A percentile compares a stretch with the other conserved stretches of the same genome.
phyloP scores from a whole-genome alignment of 2,113 vertebrate genomes.

The Epinephelus fuscoguttatus region DNA sequence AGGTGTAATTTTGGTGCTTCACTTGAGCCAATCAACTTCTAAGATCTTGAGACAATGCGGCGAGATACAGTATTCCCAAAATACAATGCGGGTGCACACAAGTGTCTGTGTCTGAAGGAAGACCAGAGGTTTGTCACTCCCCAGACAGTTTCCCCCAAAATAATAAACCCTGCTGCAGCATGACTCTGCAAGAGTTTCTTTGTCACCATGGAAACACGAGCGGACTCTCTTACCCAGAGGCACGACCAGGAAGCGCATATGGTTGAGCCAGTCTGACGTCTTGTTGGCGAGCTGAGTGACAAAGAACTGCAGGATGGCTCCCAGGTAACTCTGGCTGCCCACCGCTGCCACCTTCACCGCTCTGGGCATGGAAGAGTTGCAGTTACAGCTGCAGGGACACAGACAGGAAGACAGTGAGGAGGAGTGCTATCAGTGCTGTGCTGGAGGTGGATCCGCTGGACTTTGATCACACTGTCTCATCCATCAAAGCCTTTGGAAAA shows the following conservation, averaged over 20 bases:
- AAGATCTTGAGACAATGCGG: not conserved
- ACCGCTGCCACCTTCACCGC: constrained; percentile 91
- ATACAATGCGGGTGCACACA: not conserved
- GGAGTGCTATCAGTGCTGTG: not conserved
- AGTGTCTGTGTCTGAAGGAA: not conserved
- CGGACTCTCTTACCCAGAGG: constrained; percentile 86
- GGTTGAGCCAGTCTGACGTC: constrained; percentile 92
- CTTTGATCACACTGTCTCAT: not conserved
- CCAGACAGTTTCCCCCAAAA: not conserved
- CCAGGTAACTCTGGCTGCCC: constrained; percentile 90
- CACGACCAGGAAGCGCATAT: constrained; percentile 92
- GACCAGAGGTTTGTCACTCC: not conserved
- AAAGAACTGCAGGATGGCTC: constrained; percentile 91
- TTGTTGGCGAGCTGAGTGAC: constrained; percentile 92
- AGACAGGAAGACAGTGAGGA: not conserved
- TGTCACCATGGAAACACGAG: not conserved
- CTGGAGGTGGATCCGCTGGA: not conserved
- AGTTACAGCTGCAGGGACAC: constrained; percentile 88
- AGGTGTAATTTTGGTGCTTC: not conserved
- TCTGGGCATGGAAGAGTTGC: constrained; percentile 91
- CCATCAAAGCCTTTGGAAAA: not conserved
- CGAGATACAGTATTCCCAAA: not conserved
- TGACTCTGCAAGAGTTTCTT: not conserved
- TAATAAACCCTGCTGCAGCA: not conserved
- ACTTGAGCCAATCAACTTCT: not conserved